Conservation (phyloP, 2,113 vertebrate species). For the Stigmatopora nigra region DNA sequence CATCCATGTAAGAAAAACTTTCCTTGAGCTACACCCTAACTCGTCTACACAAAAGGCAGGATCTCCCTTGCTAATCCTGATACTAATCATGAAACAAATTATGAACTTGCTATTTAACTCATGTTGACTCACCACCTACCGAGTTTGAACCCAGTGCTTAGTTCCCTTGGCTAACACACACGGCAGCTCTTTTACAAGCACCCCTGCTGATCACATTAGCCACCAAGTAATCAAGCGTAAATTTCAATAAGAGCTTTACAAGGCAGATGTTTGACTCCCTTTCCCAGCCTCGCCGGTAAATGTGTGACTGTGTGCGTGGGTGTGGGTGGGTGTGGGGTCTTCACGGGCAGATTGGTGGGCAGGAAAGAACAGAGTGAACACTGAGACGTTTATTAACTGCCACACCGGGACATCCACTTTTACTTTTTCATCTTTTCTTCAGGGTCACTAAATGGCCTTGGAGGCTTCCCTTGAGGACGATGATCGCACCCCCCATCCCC, state of each 20-base stretch:
- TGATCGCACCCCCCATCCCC: slow-evolving; percentile 3
- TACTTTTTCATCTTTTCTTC: slow-evolving; percentile 6
- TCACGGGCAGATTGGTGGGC: background rate
- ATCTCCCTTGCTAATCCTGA: background rate
- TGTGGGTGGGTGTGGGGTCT: slow-evolving; percentile 3
- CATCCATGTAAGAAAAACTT: background rate
- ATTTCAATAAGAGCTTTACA: slow-evolving; percentile 7
- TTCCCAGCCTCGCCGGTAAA: background rate
- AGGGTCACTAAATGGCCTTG: slow-evolving; percentile 6
- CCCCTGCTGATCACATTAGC: background rate
- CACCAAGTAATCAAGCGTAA: background rate
- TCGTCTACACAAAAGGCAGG: too few relatives aligned
- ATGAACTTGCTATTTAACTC: background rate
- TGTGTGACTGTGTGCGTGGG: slow-evolving; percentile 6
- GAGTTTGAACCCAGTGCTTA: background rate
- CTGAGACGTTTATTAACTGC: slow-evolving; percentile 4
- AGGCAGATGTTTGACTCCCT: slow-evolving; percentile 6
- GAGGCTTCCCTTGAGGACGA: background rate
- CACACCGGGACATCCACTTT: slow-evolving; percentile 7
- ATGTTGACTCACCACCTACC: background rate
- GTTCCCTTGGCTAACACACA: background rate
- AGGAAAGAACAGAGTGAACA: background rate
- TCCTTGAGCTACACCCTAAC: background rate
- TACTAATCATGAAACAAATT: background rate
- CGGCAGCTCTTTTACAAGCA: background rate